Percentiles rank a stretch among this genome's conserved stretches.
These are phyloP conservation scores for Galerucella nymphaeae DNA, from an alignment of 2,888 invertebrate genomes.

Conservation along the genomic window DNA sequence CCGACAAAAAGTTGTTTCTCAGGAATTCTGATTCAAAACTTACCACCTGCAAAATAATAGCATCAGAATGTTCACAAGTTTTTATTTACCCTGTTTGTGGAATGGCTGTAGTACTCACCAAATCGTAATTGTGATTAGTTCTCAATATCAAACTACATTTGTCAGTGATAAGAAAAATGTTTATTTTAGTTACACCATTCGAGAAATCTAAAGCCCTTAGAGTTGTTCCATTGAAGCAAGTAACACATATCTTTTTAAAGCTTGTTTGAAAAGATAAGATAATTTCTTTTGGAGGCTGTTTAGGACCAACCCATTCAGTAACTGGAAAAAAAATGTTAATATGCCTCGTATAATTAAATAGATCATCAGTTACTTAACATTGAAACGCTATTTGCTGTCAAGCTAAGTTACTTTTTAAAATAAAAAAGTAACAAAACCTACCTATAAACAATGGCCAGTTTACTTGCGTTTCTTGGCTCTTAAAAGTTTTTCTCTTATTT, in stretches of 20 bases:
- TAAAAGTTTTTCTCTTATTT: constrained; percentile 47
- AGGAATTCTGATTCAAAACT: constrained; percentile 65
- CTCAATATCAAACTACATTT: constrained; percentile 63
- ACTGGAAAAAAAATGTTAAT: constrained; percentile 41
- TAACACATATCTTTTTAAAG: constrained; percentile 61
- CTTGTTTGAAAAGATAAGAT: constrained; percentile 60
- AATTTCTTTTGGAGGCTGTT: constrained; percentile 59
- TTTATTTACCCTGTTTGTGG: no score
- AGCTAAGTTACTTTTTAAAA: not conserved
- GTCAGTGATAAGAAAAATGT: constrained; percentile 62
- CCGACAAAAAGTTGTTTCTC: constrained; percentile 60
- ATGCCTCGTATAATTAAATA: no score
- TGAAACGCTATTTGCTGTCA: no score
- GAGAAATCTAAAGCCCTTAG: constrained; percentile 64
- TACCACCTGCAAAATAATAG: constrained; percentile 59
- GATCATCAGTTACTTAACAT: no score
- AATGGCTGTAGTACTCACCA: constrained; percentile 62
- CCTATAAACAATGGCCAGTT: constrained; percentile 52
- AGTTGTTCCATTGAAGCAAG: constrained; percentile 61
- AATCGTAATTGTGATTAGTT: constrained; percentile 67
- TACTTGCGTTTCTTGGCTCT: constrained; percentile 42
- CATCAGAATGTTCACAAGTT: not conserved
- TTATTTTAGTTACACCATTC: constrained; percentile 44
- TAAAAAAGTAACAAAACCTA: constrained; percentile 34
- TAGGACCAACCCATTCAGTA: constrained; percentile 62